phyloP scores from a whole-genome alignment of 2,113 vertebrate species.

The Pica pica region DNA sequence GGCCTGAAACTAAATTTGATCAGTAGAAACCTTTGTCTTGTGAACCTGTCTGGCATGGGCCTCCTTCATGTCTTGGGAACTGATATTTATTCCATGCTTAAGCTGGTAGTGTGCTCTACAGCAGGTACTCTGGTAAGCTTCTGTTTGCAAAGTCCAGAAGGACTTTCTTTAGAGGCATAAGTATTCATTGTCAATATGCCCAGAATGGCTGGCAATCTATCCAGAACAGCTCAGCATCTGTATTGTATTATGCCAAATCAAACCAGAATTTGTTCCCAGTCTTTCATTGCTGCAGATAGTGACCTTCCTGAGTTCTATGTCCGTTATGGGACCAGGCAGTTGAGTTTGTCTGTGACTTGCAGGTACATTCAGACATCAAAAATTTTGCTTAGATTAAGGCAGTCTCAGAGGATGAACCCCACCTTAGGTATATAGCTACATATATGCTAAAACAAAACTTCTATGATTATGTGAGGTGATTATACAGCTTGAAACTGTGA shows the following conservation, averaged over 20 bases:
- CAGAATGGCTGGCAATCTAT: neutral
- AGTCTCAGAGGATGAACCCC: neutral
- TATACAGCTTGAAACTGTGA: neutral
- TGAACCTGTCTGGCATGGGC: neutral
- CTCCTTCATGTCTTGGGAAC: neutral
- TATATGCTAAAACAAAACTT: neutral
- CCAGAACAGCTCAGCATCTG: neutral
- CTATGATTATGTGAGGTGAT: neutral
- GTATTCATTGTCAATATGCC: neutral
- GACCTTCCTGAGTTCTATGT: neutral
- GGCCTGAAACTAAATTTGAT: neutral
- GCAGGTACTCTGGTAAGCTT: neutral
- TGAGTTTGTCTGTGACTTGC: neutral
- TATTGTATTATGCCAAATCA: neutral
- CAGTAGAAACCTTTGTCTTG: neutral
- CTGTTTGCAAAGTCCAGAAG: neutral
- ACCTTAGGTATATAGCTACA: neutral
- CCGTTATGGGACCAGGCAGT: neutral
- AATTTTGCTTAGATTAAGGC: neutral
- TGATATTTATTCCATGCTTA: neutral
- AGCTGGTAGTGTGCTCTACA: neutral
- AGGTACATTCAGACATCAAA: neutral
- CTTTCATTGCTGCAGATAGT: neutral
- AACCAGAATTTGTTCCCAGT: neutral
- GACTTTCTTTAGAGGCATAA: neutral